These are phyloP conservation scores for Malurus alboscapulatus DNA, from an alignment of 2,113 vertebrate genomes.

Conservation along the genomic window DNA sequence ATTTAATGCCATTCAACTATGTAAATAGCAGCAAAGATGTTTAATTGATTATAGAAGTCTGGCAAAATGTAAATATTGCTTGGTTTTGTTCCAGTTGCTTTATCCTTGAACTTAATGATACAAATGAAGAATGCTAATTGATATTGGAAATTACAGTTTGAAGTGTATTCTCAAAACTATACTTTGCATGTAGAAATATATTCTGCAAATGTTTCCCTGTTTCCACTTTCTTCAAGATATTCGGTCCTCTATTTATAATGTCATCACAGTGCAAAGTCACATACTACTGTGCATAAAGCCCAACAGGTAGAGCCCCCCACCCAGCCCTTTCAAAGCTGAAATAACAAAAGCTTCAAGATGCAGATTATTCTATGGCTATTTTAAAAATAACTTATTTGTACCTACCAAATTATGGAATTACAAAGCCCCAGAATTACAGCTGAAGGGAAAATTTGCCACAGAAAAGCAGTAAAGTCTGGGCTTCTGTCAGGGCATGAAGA, in stretches of 20 bases:
- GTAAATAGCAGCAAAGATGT: constrained; percentile 76
- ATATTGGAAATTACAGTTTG: constrained; percentile 44
- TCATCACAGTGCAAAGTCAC: neutral
- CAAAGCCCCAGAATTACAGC: neutral
- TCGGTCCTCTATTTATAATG: neutral
- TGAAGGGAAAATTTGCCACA: neutral
- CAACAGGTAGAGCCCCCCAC: neutral
- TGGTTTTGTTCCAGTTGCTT: constrained; percentile 52
- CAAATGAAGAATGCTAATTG: constrained; percentile 37
- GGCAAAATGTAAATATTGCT: constrained; percentile 65
- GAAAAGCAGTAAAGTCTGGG: neutral
- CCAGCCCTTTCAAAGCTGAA: neutral
- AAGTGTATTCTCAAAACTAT: neutral
- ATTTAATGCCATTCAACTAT: constrained; percentile 72
- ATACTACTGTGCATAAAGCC: neutral
- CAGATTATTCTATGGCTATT: neutral
- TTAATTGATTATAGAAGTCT: constrained; percentile 76
- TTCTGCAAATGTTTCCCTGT: neutral
- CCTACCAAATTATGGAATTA: neutral
- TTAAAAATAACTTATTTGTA: neutral
- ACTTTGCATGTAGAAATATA: neutral
- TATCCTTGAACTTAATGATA: constrained; percentile 16
- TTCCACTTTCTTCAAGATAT: neutral
- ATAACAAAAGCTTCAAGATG: neutral
- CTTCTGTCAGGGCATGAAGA: neutral